Percentiles rank a stretch among this genome's conserved stretches.
Conservation (phyloP, 1,140 invertebrate species). For the Nylanderia fulva region DNA sequence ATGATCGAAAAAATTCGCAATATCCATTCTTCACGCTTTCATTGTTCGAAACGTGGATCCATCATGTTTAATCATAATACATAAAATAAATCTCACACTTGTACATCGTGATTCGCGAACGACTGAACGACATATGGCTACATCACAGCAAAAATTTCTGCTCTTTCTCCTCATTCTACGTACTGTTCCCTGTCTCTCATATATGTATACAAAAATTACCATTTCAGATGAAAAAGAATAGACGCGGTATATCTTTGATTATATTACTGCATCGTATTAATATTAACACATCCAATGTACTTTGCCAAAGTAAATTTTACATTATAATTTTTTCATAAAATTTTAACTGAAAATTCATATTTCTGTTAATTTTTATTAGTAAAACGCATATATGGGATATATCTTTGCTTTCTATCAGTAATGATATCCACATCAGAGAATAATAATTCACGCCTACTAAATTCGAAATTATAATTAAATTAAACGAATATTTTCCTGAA, state of each 20-base stretch:
- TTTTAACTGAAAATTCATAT: too few species aligned
- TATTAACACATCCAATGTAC: constrained; percentile 28
- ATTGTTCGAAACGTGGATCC: constrained; percentile 50
- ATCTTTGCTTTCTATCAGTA: constrained; percentile 14
- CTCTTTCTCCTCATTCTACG: background rate
- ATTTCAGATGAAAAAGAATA: constrained; percentile 23
- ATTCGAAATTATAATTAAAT: background rate
- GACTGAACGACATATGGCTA: constrained; percentile 1
- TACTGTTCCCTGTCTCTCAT: background rate
- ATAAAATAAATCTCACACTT: constrained; percentile 69
- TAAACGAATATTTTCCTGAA: background rate
- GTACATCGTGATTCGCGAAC: constrained; percentile 6
- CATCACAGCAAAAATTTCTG: constrained; percentile 10
- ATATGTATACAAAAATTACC: background rate
- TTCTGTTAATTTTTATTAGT: too few species aligned
- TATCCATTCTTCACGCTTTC: constrained; percentile 32
- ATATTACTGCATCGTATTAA: background rate
- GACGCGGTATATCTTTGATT: constrained; percentile 3
- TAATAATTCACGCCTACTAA: background rate
- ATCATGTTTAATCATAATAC: constrained; percentile 56
- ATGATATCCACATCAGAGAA: constrained; percentile 9
- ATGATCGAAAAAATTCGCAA: constrained; percentile 39
- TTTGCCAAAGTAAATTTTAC: constrained; percentile 13
- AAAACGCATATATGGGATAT: background rate
- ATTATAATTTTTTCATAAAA: background rate